phyloP scores from a whole-genome alignment of 1,140 invertebrate species.

The Philopotamus ludificatus region DNA sequence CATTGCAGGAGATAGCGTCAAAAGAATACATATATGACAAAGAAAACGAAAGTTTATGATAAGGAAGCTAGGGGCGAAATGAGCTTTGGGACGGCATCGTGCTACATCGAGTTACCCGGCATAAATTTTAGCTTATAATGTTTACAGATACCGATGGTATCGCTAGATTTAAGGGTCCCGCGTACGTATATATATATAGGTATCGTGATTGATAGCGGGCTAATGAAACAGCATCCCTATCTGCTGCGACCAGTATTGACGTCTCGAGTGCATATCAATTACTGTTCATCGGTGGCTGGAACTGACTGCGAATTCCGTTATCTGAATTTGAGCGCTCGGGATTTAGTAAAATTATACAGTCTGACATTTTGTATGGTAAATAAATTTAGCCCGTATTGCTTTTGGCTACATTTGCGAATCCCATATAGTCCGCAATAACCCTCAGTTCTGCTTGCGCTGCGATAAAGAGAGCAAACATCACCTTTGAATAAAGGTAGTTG shows the following conservation, averaged over 20 bases:
- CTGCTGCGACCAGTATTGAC: neutral
- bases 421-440: neutral
- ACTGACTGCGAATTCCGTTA: neutral
- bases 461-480: neutral
- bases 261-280: neutral
- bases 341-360: too few species aligned
- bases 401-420: too few species aligned
- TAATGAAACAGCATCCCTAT: neutral
- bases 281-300: neutral
- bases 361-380: too few species aligned
- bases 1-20: neutral
- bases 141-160: too few species aligned
- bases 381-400: too few species aligned
- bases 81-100: neutral
- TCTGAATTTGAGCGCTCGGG: neutral
- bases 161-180: too few species aligned
- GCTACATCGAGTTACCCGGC: neutral
- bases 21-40: neutral
- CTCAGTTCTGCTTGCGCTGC: neutral
- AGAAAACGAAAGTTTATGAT: neutral
- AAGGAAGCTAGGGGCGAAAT: neutral
- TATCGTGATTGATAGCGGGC: neutral
- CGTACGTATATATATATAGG: too few species aligned
- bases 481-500: neutral
- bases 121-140: neutral